phyloP scores from a whole-genome alignment of 35 echinoderm and acorn worm genomes.

The Patiria miniata region DNA sequence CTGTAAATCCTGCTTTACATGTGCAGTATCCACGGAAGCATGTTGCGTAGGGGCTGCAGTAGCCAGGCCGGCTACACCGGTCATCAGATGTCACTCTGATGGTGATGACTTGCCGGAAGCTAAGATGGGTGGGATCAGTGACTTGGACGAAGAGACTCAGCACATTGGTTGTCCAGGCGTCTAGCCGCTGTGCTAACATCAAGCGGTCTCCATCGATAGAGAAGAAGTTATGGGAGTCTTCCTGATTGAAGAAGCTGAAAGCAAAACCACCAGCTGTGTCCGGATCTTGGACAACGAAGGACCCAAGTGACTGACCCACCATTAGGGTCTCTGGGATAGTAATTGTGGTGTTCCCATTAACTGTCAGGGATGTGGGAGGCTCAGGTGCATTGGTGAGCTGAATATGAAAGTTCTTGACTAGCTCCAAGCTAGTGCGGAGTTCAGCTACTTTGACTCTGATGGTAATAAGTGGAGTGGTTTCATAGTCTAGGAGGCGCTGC shows the following conservation, averaged over 20 bases:
- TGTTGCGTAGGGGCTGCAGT: conserved; percentile 43
- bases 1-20: conserved; percentile 56
- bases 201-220: conserved; percentile 8
- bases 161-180: conserved; percentile 38
- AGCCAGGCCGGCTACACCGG: conserved; percentile 19
- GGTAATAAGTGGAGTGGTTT: conserved; percentile 25
- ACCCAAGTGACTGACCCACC: background rate
- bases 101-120: background rate
- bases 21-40: conserved; percentile 43
- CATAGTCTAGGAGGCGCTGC: conserved; percentile 37
- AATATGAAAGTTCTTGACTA: conserved; percentile 33
- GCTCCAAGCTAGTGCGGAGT: conserved; percentile 1
- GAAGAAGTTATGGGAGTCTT: conserved; percentile 8
- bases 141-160: conserved; percentile 17
- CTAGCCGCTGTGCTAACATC: background rate
- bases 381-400: conserved; percentile 15
- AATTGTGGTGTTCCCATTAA: conserved; percentile 34
- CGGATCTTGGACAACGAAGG: conserved; percentile 18
- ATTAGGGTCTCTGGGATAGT: conserved; percentile 32
- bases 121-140: conserved; percentile 32
- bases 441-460: conserved; percentile 2
- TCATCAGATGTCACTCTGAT: conserved; percentile 46
- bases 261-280: conserved; percentile 22
- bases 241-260: background rate
- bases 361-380: conserved; percentile 34